These are phyloP conservation scores for Stictonetta naevosa DNA, from an alignment of 2,113 vertebrate species.

Conservation along the genomic window DNA sequence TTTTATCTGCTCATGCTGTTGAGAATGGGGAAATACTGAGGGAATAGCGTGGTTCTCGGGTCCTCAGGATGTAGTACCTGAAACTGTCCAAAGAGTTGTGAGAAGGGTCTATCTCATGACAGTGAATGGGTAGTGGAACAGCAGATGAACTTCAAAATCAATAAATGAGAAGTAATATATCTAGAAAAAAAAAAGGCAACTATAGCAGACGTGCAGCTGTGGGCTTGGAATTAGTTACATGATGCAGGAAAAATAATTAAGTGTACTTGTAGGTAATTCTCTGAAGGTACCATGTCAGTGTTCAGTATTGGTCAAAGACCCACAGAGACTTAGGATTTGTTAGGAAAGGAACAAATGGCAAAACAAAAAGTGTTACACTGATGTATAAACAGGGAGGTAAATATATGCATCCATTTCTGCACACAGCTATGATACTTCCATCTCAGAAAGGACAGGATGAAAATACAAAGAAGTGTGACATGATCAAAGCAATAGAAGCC, in stretches of 20 bases:
- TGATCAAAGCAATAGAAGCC: background rate
- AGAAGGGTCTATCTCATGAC: background rate
- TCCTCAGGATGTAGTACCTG: background rate
- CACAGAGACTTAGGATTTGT: background rate
- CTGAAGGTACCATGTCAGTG: background rate
- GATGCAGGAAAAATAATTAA: background rate
- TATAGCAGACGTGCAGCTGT: background rate
- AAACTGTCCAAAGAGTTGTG: background rate
- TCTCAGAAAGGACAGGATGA: background rate
- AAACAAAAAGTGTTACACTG: background rate
- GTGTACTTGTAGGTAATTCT: background rate
- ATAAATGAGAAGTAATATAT: background rate
- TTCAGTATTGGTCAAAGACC: background rate
- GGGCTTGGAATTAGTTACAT: background rate
- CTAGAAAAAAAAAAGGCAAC: background rate
- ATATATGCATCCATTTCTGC: background rate
- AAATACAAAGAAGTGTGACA: background rate
- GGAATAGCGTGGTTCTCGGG: rapidly evolving
- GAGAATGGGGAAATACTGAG: background rate
- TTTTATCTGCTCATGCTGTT: background rate
- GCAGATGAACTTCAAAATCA: background rate
- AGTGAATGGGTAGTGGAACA: background rate
- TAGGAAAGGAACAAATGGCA: background rate
- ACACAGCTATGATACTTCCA: background rate
- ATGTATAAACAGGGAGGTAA: background rate